Evolutionary conservation across 2,888 invertebrate genomes (phyloP).

Genomic region (Mechanitis mazaeus): DNA sequence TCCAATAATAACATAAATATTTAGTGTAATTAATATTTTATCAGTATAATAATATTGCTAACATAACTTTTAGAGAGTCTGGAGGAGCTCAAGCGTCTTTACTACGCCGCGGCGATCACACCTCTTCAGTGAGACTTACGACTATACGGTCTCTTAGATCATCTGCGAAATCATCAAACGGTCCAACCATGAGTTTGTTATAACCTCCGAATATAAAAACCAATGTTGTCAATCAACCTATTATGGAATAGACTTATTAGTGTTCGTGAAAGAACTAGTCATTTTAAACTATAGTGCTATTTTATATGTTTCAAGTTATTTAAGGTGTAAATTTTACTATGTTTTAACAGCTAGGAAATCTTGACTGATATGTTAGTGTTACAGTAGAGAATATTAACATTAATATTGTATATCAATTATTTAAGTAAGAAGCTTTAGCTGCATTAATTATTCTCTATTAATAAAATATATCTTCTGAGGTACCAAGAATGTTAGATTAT

Average conservation of each 20-base stretch:
- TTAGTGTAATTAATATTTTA: no score
- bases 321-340: no score
- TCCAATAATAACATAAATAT: no score
- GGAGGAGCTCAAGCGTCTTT: constrained; percentile 62
- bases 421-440: no score
- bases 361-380: no score
- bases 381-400: no score
- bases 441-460: no score
- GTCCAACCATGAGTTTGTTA: constrained; percentile 60
- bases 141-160: constrained; percentile 60
- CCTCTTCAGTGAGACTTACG: constrained; percentile 62
- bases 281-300: constrained; percentile 7
- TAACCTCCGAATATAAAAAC: constrained; percentile 38
- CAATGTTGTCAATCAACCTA: background rate
- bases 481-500: no score
- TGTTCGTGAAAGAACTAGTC: constrained; percentile 22
- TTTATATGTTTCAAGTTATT: no score
- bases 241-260: constrained; percentile 19
- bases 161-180: constrained; percentile 62
- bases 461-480: no score
- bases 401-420: no score
- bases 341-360: no score
- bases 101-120: constrained; percentile 60
- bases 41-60: background rate
- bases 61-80: constrained; percentile 53